phyloP scores from a whole-genome alignment of 1,140 invertebrate species.

The Heliothis virescens region DNA sequence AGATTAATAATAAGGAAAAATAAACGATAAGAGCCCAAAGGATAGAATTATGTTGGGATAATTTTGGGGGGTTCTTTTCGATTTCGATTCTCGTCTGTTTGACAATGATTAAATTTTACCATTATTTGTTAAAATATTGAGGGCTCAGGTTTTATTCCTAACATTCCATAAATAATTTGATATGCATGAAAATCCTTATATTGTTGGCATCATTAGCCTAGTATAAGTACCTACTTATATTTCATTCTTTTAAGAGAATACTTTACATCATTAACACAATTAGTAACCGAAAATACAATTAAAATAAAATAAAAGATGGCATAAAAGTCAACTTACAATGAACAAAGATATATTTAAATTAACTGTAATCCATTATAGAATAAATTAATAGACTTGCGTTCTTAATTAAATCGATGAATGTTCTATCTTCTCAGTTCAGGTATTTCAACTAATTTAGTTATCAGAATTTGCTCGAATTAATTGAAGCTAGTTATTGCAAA shows the following conservation, averaged over 20 bases:
- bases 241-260: too few species aligned
- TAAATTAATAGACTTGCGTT: slow-evolving; percentile 12
- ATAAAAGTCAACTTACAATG: too few species aligned
- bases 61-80: slow-evolving; percentile 3
- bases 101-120: neutral
- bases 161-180: too few species aligned
- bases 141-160: too few species aligned
- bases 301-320: too few species aligned
- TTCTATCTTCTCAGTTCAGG: slow-evolving; percentile 31
- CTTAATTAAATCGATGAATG: slow-evolving; percentile 38
- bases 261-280: too few species aligned
- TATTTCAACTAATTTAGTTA: slow-evolving; percentile 43
- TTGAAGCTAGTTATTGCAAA: neutral
- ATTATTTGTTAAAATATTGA: too few species aligned
- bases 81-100: neutral
- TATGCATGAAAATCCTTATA: too few species aligned
- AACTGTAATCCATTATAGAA: slow-evolving; percentile 10
- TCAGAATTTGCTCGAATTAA: slow-evolving; percentile 13
- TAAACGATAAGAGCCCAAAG: slow-evolving; percentile 8
- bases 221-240: too few species aligned
- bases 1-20: slow-evolving; percentile 39
- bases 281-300: too few species aligned
- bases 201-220: too few species aligned
- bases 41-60: slow-evolving; percentile 24
- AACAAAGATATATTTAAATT: too few species aligned